These are phyloP conservation scores for Pogonomyrmex barbatus DNA, from an alignment of 1,140 invertebrate genomes.

Conservation along the genomic window DNA sequence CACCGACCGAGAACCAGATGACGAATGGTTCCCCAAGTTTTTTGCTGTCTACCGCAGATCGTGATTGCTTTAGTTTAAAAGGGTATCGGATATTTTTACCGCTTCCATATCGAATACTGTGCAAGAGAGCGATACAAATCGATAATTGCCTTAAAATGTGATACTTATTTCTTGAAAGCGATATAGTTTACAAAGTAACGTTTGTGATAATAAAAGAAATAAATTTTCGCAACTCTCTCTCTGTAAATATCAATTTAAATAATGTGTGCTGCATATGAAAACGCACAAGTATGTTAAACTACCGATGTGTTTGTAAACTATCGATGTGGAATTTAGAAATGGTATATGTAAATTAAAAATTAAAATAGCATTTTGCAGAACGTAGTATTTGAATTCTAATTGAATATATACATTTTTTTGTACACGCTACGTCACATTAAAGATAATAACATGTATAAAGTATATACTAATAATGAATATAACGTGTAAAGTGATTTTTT, in stretches of 20 bases:
- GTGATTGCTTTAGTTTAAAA: slow-evolving; percentile 12
- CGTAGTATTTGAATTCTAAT: slow-evolving; percentile 16
- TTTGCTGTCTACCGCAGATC: slow-evolving; percentile 15
- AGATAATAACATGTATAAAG: neutral
- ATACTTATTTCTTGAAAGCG: slow-evolving; percentile 1
- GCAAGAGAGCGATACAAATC: neutral
- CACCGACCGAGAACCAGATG: slow-evolving; percentile 16
- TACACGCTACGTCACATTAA: neutral
- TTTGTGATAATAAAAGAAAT: neutral
- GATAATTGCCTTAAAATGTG: slow-evolving; percentile 23
- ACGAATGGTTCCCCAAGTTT: slow-evolving; percentile 35
- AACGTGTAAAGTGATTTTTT: neutral
- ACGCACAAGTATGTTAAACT: neutral
- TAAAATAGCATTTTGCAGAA: slow-evolving; percentile 6
- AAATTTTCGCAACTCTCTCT: neutral
- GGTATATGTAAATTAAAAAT: neutral
- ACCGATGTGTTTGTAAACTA: no score
- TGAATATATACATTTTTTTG: neutral
- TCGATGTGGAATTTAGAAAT: neutral
- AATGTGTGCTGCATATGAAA: neutral
- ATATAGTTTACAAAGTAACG: neutral
- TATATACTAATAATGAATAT: neutral
- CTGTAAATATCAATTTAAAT: neutral
- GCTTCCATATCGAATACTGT: slow-evolving; percentile 11
- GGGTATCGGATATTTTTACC: slow-evolving; percentile 2